A percentile compares a stretch with the other conserved stretches of the same genome.
Conservation (phyloP, 1,140 invertebrate genomes). For the Gyrodactylus bullatarudis region DNA sequence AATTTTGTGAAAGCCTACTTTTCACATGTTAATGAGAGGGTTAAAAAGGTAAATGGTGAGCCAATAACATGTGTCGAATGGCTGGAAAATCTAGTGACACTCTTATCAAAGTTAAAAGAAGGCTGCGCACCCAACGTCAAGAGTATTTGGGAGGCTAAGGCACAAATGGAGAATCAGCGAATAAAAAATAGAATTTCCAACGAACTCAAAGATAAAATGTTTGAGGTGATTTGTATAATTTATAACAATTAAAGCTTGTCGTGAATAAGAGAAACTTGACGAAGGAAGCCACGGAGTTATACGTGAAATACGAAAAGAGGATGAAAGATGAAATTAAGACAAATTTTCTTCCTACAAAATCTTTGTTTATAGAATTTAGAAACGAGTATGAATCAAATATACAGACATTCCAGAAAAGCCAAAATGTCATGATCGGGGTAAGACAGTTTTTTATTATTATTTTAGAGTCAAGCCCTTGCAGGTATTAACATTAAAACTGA, state of each 20-base stretch:
- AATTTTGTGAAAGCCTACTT: background rate
- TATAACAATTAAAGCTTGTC: background rate
- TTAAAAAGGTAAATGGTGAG: background rate
- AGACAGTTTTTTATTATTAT: no score
- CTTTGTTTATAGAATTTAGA: background rate
- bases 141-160: background rate
- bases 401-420: background rate
- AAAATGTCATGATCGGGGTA: no score
- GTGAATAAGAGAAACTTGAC: background rate
- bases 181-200: background rate
- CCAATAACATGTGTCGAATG: background rate
- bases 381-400: background rate
- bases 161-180: background rate
- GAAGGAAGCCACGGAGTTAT: background rate
- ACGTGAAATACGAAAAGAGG: background rate
- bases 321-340: background rate
- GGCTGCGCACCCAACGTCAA: background rate
- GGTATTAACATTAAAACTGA: no score
- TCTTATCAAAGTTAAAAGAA: background rate
- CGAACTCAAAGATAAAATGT: background rate
- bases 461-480: no score
- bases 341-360: background rate
- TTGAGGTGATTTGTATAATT: background rate
- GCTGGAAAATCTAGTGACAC: background rate
- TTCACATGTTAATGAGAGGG: background rate